These are phyloP conservation scores for Spodoptera litura DNA, from an alignment of 1,140 invertebrate genomes.

Conservation along the genomic window DNA sequence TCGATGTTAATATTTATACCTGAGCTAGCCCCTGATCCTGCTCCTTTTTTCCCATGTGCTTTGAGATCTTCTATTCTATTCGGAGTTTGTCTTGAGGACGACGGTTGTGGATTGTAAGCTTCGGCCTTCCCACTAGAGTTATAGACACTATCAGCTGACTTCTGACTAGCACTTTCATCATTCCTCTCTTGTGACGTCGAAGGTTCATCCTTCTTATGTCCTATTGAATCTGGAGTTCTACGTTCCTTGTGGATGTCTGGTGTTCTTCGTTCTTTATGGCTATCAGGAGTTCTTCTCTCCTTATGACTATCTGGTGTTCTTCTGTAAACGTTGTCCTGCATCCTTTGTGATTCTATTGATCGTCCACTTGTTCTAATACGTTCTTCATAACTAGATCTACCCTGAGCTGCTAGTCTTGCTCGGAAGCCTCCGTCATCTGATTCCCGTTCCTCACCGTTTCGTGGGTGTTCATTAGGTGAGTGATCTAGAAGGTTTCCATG, in stretches of 20 bases:
- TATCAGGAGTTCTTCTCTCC: slow-evolving; percentile 61
- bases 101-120: slow-evolving; percentile 72
- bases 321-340: slow-evolving; percentile 72
- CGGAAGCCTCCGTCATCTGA: slow-evolving; percentile 88
- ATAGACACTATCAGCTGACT: slow-evolving; percentile 80
- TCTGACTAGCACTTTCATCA: slow-evolving; percentile 81
- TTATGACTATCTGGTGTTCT: slow-evolving; percentile 72
- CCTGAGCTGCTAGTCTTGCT: slow-evolving; percentile 76
- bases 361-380: slow-evolving; percentile 77
- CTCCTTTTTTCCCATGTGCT: slow-evolving; percentile 76
- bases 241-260: slow-evolving; percentile 73
- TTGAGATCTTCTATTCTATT: slow-evolving; percentile 83
- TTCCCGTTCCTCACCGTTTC: slow-evolving; percentile 83
- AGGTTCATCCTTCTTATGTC: slow-evolving; percentile 71
- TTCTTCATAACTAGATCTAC: slow-evolving; percentile 80
- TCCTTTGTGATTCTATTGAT: slow-evolving; percentile 73
- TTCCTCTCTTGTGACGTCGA: slow-evolving; percentile 71
- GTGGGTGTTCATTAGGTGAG: slow-evolving; percentile 66
- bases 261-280: slow-evolving; percentile 70
- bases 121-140: slow-evolving; percentile 78
- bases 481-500: slow-evolving; percentile 87
- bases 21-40: slow-evolving; percentile 81
- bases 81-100: slow-evolving; percentile 80
- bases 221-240: slow-evolving; percentile 75
- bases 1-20: slow-evolving; percentile 54